These are phyloP conservation scores for Vanessa tameamea DNA, from an alignment of 1,140 invertebrate species.

Conservation along the genomic window DNA sequence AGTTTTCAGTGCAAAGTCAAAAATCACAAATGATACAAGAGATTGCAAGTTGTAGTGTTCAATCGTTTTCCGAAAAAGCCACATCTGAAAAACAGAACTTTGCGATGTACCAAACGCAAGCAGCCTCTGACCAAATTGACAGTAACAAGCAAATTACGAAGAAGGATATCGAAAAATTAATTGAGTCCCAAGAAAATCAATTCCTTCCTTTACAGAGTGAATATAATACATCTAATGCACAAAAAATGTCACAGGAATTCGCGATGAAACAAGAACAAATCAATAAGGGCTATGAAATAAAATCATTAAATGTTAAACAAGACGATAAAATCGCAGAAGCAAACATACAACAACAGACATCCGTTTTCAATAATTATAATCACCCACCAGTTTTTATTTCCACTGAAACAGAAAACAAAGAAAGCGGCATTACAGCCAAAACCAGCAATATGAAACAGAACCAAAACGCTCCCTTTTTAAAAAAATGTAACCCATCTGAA, in stretches of 20 bases:
- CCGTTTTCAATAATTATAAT: background rate
- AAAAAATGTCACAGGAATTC: background rate
- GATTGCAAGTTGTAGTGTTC: constrained; percentile 54
- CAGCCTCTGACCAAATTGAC: constrained; percentile 38
- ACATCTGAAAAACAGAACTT: constrained; percentile 57
- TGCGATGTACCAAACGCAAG: constrained; percentile 63
- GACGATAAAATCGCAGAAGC: background rate
- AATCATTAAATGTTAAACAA: background rate
- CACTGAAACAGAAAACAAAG: background rate
- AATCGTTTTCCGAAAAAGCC: constrained; percentile 64
- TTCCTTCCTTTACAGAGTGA: background rate
- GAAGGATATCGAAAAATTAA: constrained; percentile 5
- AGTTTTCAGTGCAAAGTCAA: constrained; percentile 56
- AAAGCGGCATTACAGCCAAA: background rate
- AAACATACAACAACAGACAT: background rate
- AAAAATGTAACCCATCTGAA: background rate
- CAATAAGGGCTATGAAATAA: background rate
- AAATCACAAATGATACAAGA: constrained; percentile 60
- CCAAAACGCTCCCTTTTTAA: background rate
- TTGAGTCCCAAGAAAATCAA: constrained; percentile 6
- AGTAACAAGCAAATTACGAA: background rate
- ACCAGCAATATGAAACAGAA: background rate
- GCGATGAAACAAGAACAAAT: background rate
- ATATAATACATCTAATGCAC: background rate
- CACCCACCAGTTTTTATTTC: background rate